Evolutionary conservation across 2,888 invertebrate genomes (phyloP), one percentile per base, ranked within the genome.

Genomic region (Flexamia atlantica): DNA sequence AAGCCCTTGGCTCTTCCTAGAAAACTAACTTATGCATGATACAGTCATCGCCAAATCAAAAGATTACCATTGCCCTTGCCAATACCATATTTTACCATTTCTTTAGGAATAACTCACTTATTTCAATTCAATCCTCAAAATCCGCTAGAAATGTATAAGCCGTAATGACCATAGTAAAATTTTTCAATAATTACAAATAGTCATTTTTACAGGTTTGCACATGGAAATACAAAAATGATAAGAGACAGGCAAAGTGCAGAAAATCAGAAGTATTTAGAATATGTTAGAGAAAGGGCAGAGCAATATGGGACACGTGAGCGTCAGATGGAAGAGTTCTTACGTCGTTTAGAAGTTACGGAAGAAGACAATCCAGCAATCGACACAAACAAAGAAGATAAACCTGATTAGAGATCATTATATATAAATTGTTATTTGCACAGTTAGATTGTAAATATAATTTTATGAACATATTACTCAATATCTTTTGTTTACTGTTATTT

Each of bases 161-260:
- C n/a, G n/a, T n/a, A n/a, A n/a, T n/a, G n/a, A n/a, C n/a, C n/a
- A n/a, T n/a, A n/a, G n/a, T n/a, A n/a, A n/a, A 9, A 40, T 40
- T 40, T 40, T 40, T 40, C 40, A 40, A 40, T 40, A 40, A 40
- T 40, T 9, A 40, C 40, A 40, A 9, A 40, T 46, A 81, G 32
- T 50, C 28, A 70, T 57, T 30, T 40, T 68, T 82, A 42, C n/a
- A 42, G 25, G 68, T 40, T 72, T 30, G 60, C 23, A 81, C 40
- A 30, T 81, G 60, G 32, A 85, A 85, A 14, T 50, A 85, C 81
- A 83, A 83, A 83, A n/a, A 83, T 53, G 85, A 85, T 53, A 82
- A 80, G 72, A 85, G 85, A 79, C 17, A 83, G 76, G 42, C 53
- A 85, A 60, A 82, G 85, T 28, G 76, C 46, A 12, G 76, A 42